Evolutionary conservation across 1,140 invertebrate genomes (phyloP).

Genomic region (Drosophila kurseongensis): DNA sequence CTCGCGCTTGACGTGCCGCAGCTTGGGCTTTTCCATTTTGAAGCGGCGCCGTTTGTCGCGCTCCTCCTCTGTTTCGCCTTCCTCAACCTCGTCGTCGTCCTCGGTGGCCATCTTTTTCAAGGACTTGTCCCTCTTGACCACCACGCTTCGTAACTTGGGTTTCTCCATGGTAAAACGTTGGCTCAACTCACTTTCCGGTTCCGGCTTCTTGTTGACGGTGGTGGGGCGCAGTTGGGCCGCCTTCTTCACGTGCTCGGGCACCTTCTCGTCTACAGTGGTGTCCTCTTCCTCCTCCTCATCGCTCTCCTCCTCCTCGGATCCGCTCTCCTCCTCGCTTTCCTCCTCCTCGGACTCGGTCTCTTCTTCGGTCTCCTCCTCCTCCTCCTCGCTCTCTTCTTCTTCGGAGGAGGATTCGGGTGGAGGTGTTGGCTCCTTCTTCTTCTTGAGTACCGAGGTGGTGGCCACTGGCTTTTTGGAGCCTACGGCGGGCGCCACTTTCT

Average conservation of each 20-base stretch:
- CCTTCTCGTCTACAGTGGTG: conserved; percentile 62
- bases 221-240: conserved; percentile 68
- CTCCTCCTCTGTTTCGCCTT: conserved; percentile 81
- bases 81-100: conserved; percentile 74
- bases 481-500: conserved; percentile 45
- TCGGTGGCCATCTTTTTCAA: conserved; percentile 76
- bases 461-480: conserved; percentile 47
- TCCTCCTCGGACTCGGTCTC: conserved; percentile 62
- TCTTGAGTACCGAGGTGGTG: conserved; percentile 42
- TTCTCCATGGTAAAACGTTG: conserved; percentile 81
- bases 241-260: conserved; percentile 74
- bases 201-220: conserved; percentile 65
- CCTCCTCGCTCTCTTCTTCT: conserved; percentile 65
- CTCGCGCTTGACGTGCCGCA: conserved; percentile 80
- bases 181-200: conserved; percentile 79
- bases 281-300: conserved; percentile 59
- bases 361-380: conserved; percentile 69
- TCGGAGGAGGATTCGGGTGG: conserved; percentile 73
- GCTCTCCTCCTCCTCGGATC: conserved; percentile 58
- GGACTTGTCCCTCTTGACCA: conserved; percentile 80
- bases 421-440: conserved; percentile 78
- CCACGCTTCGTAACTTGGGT: conserved; percentile 78
- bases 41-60: conserved; percentile 72
- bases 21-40: conserved; percentile 79
- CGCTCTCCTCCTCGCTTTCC: conserved; percentile 63